These are phyloP conservation scores for Phataginus tetradactyla DNA, from an alignment of 2,797 vertebrate genomes.

Conservation along the genomic window DNA sequence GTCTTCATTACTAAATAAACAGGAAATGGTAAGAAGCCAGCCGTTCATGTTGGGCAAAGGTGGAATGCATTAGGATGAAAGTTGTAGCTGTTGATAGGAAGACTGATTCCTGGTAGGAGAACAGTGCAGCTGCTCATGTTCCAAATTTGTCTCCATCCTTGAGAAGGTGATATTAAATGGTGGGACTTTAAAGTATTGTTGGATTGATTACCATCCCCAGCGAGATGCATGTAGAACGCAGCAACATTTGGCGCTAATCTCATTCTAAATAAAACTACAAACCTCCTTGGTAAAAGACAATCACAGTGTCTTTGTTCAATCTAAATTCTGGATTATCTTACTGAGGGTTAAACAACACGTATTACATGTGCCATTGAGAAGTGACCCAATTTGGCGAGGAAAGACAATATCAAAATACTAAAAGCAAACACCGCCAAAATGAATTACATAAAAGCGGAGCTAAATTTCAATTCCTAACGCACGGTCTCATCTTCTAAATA, in stretches of 20 bases:
- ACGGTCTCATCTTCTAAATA: not conserved
- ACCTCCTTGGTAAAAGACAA: not conserved
- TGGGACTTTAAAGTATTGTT: not conserved
- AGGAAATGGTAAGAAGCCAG: not conserved
- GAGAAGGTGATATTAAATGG: not conserved
- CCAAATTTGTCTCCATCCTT: not conserved
- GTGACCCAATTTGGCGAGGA: not conserved
- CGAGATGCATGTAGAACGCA: not conserved
- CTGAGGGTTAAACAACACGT: not conserved
- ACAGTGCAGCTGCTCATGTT: not conserved
- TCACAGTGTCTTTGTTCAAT: not conserved
- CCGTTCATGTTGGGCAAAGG: not conserved
- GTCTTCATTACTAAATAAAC: not conserved
- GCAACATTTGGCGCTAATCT: not conserved
- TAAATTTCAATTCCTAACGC: not conserved
- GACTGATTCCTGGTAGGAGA: not conserved
- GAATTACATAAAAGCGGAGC: not conserved
- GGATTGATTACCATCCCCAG: not conserved
- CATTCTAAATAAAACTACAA: not conserved
- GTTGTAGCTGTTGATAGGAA: not conserved
- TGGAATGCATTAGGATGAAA: not conserved
- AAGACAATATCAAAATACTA: not conserved
- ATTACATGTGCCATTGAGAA: not conserved
- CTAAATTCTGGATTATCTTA: conserved; percentile 8
- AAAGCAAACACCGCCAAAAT: not conserved